Percentiles rank a stretch among this genome's conserved stretches.
phyloP scores from a whole-genome alignment of 2,888 invertebrate species.

The Cryptus armator region DNA sequence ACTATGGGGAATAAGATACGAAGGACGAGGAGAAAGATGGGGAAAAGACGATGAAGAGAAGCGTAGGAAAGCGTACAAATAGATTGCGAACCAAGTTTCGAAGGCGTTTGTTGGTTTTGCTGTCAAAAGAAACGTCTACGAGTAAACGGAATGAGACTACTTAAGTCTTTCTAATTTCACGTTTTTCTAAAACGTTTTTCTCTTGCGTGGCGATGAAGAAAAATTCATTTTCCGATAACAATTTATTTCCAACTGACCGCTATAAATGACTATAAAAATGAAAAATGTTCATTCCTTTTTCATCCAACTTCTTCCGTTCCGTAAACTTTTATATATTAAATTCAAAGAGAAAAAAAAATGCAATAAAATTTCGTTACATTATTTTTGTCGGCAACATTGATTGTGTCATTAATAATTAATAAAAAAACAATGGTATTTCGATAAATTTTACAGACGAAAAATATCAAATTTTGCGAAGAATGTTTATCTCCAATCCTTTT shows the following conservation, averaged over 20 bases:
- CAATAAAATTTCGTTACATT: no score
- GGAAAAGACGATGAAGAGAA: background rate
- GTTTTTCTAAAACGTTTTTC: background rate
- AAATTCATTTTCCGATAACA: background rate
- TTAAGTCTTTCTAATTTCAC: background rate
- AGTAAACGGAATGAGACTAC: background rate
- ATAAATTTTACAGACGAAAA: no score
- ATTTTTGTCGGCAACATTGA: no score
- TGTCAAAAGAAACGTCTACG: background rate
- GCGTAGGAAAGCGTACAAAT: background rate
- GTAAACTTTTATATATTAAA: no score
- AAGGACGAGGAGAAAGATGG: background rate
- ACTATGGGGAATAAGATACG: background rate
- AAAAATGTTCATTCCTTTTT: no score
- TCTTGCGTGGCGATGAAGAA: background rate
- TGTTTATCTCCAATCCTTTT: no score
- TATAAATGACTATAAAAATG: no score
- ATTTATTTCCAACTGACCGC: background rate
- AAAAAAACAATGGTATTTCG: no score
- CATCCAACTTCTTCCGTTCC: no score
- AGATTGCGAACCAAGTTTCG: constrained; percentile 1
- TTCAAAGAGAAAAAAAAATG: no score
- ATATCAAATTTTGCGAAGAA: no score
- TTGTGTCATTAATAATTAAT: no score
- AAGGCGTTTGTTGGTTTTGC: background rate